phyloP scores from a whole-genome alignment of 2,797 vertebrate genomes.

The Gorsachius magnificus region DNA sequence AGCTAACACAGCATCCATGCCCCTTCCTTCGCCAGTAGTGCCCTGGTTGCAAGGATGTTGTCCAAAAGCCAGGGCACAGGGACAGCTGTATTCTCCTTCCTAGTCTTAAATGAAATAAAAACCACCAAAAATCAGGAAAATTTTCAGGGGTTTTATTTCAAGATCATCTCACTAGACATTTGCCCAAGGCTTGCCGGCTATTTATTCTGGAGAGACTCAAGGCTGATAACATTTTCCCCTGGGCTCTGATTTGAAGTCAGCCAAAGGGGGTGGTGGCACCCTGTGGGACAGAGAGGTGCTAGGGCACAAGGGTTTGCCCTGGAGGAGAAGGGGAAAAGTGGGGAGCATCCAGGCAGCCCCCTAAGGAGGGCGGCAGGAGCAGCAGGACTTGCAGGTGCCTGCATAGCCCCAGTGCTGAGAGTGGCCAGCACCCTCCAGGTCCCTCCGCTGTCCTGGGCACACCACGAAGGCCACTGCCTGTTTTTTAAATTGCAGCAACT shows the following conservation, averaged over 20 bases:
- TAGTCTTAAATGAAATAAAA: neutral
- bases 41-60: neutral
- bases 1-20: neutral
- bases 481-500: neutral
- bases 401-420: neutral
- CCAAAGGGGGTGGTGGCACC: accelerated
- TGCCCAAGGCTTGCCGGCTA: neutral
- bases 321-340: neutral
- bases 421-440: accelerated
- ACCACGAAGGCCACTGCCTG: neutral
- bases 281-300: neutral
- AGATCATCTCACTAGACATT: neutral
- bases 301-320: neutral
- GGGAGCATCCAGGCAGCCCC: neutral
- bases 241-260: neutral
- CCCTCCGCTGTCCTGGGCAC: accelerated
- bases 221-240: neutral
- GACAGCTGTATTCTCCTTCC: neutral
- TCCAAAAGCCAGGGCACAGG: neutral
- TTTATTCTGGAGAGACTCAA: neutral
- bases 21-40: neutral
- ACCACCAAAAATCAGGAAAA: neutral
- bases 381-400: neutral
- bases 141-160: neutral
- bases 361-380: neutral